Percentiles rank a stretch among this genome's conserved stretches.
Conservation (phyloP, 2,113 vertebrate species). For the Tachuris rubrigastra region DNA sequence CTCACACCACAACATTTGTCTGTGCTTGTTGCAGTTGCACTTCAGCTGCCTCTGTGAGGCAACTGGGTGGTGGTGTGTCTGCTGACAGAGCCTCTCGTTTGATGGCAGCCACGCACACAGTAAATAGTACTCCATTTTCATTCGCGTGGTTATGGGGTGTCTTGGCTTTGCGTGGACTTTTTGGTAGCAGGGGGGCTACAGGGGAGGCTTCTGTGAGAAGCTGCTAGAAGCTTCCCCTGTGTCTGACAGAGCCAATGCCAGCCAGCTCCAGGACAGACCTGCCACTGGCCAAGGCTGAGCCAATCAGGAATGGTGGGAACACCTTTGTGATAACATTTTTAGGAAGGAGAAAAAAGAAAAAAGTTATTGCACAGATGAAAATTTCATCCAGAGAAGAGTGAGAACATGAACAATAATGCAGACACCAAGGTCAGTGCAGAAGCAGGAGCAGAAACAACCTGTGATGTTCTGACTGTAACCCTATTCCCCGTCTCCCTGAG, state of each 20-base stretch:
- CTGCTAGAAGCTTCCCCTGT: background rate
- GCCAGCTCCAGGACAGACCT: background rate
- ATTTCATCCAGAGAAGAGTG: background rate
- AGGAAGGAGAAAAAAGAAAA: background rate
- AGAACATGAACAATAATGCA: background rate
- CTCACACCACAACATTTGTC: background rate
- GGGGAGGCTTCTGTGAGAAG: background rate
- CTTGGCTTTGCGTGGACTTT: background rate
- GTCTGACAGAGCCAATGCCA: background rate
- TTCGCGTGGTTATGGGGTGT: rapidly evolving
- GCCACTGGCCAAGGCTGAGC: background rate
- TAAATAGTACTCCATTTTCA: background rate
- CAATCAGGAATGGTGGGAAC: background rate
- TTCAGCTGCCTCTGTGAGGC: background rate
- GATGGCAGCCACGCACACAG: background rate
- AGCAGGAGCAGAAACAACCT: background rate
- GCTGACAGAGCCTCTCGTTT: background rate
- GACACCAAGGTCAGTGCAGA: background rate
- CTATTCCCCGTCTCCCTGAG: background rate
- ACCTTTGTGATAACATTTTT: background rate
- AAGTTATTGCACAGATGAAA: background rate
- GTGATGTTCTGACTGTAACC: background rate
- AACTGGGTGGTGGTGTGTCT: background rate
- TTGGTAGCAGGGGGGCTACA: background rate
- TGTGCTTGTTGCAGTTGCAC: background rate